Percentiles rank a stretch among this genome's conserved stretches.
Conservation (phyloP, 2,113 vertebrate genomes). For the Felis chaus region DNA sequence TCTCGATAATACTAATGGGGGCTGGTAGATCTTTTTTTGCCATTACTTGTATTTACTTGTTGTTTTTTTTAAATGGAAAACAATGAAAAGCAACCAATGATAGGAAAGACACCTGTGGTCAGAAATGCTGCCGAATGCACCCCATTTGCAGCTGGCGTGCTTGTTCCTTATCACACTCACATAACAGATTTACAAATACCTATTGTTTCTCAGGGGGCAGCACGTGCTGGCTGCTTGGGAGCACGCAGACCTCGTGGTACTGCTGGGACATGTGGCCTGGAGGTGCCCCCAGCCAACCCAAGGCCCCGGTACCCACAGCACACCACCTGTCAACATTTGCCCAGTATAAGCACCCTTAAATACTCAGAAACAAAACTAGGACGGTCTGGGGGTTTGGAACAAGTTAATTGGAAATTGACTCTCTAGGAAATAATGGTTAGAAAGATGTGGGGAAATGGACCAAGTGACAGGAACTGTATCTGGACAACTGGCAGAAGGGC, state of each 20-base stretch:
- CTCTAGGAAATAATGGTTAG: background rate
- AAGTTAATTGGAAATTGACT: background rate
- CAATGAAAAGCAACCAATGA: background rate
- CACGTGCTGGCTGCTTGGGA: background rate
- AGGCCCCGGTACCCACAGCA: background rate
- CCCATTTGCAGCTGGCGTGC: background rate
- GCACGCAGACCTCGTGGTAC: background rate
- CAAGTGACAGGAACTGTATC: background rate
- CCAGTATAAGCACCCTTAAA: background rate
- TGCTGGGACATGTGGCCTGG: background rate
- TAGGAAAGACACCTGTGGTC: background rate
- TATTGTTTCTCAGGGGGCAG: background rate
- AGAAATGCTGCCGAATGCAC: background rate
- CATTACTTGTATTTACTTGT: background rate
- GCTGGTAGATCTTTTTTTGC: background rate
- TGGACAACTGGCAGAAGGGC: background rate
- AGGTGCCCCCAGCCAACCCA: background rate
- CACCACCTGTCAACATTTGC: background rate
- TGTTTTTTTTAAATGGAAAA: background rate
- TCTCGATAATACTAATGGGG: background rate
- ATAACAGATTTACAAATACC: background rate
- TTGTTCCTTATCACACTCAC: background rate
- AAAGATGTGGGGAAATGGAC: background rate
- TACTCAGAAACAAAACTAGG: background rate
- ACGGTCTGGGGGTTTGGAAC: background rate